Evolutionary conservation across 2,113 vertebrate genomes (phyloP).

Genomic region (Chloroceryle aenea): DNA sequence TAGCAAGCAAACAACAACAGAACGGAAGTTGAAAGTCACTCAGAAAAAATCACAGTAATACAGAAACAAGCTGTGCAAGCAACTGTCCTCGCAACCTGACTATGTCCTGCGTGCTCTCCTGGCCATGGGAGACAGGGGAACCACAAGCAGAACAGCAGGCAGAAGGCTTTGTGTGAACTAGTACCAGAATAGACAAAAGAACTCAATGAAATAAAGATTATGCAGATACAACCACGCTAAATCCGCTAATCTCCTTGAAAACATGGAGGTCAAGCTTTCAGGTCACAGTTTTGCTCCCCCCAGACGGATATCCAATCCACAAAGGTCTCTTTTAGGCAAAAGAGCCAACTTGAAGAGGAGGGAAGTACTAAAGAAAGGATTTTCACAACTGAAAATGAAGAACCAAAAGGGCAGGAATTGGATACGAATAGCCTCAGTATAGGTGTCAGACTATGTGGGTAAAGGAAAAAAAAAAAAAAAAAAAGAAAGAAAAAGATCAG

Average conservation of each 20-base stretch:
- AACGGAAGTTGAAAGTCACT: neutral
- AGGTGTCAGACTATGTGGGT: neutral
- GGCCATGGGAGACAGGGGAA: neutral
- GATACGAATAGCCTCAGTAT: neutral
- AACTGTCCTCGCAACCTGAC: neutral
- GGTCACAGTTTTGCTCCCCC: neutral
- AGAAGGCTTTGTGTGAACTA: neutral
- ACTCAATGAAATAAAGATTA: neutral
- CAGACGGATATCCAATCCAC: neutral
- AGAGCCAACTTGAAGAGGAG: neutral
- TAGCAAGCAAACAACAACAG: neutral
- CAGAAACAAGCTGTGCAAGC: neutral
- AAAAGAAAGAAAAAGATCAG: too few relatives aligned
- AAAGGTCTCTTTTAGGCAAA: neutral
- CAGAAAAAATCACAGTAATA: neutral
- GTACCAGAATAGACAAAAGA: neutral
- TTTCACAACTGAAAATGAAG: neutral
- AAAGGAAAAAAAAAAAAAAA: too few relatives aligned
- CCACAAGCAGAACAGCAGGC: neutral
- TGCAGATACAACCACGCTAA: neutral
- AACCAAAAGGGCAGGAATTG: neutral
- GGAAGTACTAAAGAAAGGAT: neutral
- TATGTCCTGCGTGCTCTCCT: neutral
- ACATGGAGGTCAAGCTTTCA: neutral
- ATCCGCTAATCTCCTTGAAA: neutral